These are phyloP conservation scores for Aricia agestis DNA, from an alignment of 1,140 invertebrate genomes.

Conservation along the genomic window DNA sequence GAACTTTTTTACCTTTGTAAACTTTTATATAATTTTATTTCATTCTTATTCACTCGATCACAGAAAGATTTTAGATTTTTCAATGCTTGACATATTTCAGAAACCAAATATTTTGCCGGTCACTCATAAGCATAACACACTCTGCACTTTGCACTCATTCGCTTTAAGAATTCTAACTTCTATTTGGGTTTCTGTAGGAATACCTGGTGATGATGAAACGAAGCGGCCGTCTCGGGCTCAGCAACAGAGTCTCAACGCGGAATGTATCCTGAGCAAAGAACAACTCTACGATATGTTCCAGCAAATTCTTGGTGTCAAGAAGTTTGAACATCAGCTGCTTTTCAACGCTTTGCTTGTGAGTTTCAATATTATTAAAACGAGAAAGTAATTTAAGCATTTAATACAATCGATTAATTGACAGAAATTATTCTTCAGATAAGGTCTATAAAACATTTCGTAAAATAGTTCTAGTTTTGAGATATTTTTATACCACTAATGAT, in stretches of 20 bases:
- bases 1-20: neutral
- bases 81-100: neutral
- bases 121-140: neutral
- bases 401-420: too few relatives aligned
- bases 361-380: neutral
- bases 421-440: too few relatives aligned
- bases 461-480: too few relatives aligned
- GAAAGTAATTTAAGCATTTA: too few relatives aligned
- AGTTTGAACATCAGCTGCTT: slow-evolving; percentile 99
- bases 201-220: slow-evolving; percentile 88
- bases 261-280: slow-evolving; percentile 95
- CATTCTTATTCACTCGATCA: neutral
- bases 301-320: slow-evolving; percentile 98
- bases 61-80: neutral
- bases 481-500: too few relatives aligned
- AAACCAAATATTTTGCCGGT: neutral
- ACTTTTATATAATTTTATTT: neutral
- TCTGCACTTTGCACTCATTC: neutral
- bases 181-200: slow-evolving; percentile 42
- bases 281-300: slow-evolving; percentile 99
- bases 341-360: slow-evolving; percentile 90
- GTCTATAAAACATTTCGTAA: too few relatives aligned
- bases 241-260: slow-evolving; percentile 92
- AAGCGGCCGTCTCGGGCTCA: slow-evolving; percentile 90
- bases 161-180: neutral